These are phyloP conservation scores for Diachasma alloeum DNA, from an alignment of 1,140 invertebrate species.

Conservation along the genomic window DNA sequence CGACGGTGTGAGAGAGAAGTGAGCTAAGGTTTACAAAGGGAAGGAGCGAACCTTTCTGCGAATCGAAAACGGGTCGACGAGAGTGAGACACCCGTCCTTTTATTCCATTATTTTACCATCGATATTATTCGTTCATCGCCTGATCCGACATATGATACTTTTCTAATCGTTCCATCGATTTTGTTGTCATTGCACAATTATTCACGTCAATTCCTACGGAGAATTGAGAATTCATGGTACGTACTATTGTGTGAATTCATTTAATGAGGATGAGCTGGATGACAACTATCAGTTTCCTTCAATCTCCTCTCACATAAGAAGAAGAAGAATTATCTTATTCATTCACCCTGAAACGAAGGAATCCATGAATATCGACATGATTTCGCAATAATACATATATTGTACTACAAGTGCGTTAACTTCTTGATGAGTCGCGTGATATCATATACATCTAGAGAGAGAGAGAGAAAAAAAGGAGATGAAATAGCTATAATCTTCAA, in stretches of 20 bases:
- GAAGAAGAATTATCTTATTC: not conserved
- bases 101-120: slow-evolving; percentile 20
- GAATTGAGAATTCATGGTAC: too few species aligned
- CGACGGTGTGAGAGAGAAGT: not conserved
- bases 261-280: too few species aligned
- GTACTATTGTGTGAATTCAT: too few species aligned
- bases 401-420: not conserved
- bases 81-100: slow-evolving; percentile 28
- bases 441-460: not conserved
- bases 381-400: not conserved
- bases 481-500: slow-evolving; percentile 46
- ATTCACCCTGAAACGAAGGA: too few species aligned
- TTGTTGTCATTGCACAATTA: slow-evolving; percentile 2
- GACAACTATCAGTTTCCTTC: not conserved
- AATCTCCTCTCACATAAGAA: not conserved
- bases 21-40: not conserved
- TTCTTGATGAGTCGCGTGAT: not conserved
- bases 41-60: slow-evolving; percentile 28
- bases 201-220: not conserved
- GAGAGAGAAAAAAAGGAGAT: slow-evolving; percentile 15
- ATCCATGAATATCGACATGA: too few species aligned
- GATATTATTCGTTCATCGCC: not conserved
- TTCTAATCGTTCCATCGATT: slow-evolving; percentile 22
- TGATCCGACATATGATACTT: slow-evolving; percentile 21
- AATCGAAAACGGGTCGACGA: slow-evolving; percentile 36